Conservation (phyloP, 2,113 vertebrate species). For the Aplodontia rufa region DNA sequence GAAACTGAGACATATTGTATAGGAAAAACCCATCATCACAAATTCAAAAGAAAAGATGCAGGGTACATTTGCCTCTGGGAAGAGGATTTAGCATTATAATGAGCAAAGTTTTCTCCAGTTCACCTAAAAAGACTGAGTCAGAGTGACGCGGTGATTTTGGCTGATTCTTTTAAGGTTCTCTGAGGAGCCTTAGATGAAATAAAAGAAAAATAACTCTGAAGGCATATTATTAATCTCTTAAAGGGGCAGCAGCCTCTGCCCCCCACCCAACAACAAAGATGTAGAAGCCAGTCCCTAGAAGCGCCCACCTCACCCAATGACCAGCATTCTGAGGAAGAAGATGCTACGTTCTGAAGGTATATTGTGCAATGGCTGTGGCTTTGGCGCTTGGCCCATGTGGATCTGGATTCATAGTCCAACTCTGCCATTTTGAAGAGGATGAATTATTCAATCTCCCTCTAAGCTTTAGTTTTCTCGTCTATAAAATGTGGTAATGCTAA, state of each 20-base stretch:
- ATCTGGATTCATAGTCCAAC: neutral
- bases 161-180: neutral
- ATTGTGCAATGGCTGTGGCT: neutral
- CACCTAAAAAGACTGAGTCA: neutral
- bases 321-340: neutral
- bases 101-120: neutral
- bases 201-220: neutral
- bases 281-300: neutral
- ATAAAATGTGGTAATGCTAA: neutral
- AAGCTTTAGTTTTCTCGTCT: neutral
- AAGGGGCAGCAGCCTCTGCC: neutral
- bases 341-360: neutral
- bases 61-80: neutral
- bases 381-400: neutral
- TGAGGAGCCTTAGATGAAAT: neutral
- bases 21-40: neutral
- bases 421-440: conserved; percentile 21
- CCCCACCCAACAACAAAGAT: too few species aligned
- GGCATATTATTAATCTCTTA: neutral
- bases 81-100: neutral
- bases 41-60: neutral
- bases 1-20: neutral
- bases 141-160: neutral
- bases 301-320: too few species aligned
- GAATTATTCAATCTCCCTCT: neutral